phyloP scores from a whole-genome alignment of 2,797 vertebrate genomes.

The Ispidina picta region DNA sequence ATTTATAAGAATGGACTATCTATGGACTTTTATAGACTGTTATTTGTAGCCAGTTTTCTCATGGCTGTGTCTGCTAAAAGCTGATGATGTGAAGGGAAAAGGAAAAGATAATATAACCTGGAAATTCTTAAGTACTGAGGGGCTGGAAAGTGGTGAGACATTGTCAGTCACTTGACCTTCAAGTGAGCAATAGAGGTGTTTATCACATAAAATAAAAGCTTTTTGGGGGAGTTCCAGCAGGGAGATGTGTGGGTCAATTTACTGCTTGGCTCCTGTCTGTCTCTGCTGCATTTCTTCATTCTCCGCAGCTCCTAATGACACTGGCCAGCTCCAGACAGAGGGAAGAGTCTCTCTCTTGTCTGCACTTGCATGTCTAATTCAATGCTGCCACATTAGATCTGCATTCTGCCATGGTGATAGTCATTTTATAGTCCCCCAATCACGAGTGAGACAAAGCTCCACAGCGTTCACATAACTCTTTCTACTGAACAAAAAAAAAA shows the following conservation, averaged over 20 bases:
- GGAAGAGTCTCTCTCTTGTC: background rate
- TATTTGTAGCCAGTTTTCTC: constrained; percentile 26
- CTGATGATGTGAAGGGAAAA: background rate
- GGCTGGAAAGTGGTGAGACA: constrained; percentile 10
- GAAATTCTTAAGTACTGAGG: constrained; percentile 29
- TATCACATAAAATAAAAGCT: constrained; percentile 8
- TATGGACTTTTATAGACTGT: constrained; percentile 2
- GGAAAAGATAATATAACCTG: background rate
- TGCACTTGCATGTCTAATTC: background rate
- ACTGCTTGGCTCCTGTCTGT: constrained; percentile 38
- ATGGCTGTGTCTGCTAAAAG: background rate
- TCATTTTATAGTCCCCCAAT: background rate
- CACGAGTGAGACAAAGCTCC: background rate
- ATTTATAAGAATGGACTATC: constrained; percentile 14
- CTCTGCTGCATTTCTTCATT: constrained; percentile 15
- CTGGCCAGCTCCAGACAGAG: background rate
- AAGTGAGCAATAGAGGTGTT: constrained; percentile 38
- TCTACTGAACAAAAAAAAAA: background rate
- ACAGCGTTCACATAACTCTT: background rate
- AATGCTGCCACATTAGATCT: background rate
- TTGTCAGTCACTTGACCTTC: constrained; percentile 49
- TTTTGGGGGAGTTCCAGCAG: constrained; percentile 24
- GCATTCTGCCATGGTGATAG: background rate
- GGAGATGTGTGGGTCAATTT: constrained; percentile 49
- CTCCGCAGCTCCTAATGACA: background rate